Conservation (phyloP, 2,797 vertebrate species). For the Lerista edwardsae region DNA sequence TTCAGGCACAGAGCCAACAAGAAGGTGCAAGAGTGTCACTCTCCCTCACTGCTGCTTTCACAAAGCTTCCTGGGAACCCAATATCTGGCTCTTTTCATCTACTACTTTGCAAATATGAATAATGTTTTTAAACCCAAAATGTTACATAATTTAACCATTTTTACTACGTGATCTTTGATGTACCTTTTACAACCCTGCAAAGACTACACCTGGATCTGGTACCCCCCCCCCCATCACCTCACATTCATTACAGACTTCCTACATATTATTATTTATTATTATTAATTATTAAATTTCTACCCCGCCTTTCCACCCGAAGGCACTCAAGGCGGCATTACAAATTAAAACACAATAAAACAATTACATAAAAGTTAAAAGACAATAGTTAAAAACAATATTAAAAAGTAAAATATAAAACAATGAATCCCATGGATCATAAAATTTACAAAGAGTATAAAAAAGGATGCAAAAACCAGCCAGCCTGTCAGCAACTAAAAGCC, state of each 20-base stretch:
- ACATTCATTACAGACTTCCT: background rate
- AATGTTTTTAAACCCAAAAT: background rate
- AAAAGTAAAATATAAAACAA: too few relatives aligned
- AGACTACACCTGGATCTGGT: background rate
- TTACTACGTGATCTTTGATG: background rate
- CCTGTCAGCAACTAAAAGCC: too few relatives aligned
- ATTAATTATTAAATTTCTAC: too few relatives aligned
- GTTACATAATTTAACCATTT: background rate
- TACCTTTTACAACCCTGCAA: background rate
- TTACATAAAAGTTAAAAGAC: too few relatives aligned
- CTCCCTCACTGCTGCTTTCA: background rate
- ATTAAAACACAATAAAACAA: too few relatives aligned
- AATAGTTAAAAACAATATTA: too few relatives aligned
- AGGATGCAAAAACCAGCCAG: too few relatives aligned
- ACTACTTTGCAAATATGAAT: background rate
- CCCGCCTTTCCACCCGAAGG: too few relatives aligned
- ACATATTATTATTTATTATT: too few relatives aligned
- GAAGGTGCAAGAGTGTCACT: background rate
- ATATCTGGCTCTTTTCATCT: background rate
- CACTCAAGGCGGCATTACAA: too few relatives aligned
- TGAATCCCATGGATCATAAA: too few relatives aligned
- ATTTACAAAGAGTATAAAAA: too few relatives aligned
- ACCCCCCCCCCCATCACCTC: background rate
- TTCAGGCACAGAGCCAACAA: background rate
- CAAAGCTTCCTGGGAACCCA: background rate